A percentile compares a stretch with the other conserved stretches of the same genome.
Evolutionary conservation across 2,113 vertebrate genomes (phyloP).

Genomic region (Prinia subflava): DNA sequence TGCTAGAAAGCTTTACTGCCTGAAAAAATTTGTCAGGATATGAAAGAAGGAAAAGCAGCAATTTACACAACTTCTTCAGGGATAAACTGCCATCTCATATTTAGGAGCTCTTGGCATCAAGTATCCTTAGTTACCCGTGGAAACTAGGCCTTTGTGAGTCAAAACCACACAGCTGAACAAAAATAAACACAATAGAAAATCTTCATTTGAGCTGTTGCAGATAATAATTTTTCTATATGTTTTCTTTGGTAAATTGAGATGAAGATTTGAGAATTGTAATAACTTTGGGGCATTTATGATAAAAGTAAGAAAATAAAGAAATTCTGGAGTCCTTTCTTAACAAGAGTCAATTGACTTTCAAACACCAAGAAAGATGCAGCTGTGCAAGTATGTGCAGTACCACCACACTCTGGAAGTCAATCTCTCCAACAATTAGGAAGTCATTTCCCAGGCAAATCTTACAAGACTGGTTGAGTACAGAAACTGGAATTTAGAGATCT

Average conservation of each 20-base stretch:
- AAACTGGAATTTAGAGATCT: neutral
- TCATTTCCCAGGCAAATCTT: neutral
- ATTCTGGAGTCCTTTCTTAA: neutral
- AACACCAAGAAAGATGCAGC: neutral
- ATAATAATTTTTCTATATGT: neutral
- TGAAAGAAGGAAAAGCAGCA: neutral
- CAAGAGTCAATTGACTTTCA: neutral
- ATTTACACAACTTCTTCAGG: neutral
- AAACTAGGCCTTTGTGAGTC: conserved; percentile 30
- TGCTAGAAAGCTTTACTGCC: neutral
- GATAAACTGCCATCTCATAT: neutral
- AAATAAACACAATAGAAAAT: conserved; percentile 13
- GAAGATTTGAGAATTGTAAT: neutral
- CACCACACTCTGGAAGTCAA: neutral
- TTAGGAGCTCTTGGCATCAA: neutral
- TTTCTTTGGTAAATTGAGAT: neutral
- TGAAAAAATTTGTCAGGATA: neutral
- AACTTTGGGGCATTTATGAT: neutral
- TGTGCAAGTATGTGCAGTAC: neutral
- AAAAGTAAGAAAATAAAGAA: neutral
- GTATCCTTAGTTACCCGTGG: neutral
- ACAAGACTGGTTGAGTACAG: neutral
- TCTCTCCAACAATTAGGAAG: neutral
- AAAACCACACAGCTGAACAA: neutral
- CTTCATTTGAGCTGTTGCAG: neutral